Base-by-base conservation (phyloP, 2,113 vertebrate genomes). In the Castor canadensis region DNA sequence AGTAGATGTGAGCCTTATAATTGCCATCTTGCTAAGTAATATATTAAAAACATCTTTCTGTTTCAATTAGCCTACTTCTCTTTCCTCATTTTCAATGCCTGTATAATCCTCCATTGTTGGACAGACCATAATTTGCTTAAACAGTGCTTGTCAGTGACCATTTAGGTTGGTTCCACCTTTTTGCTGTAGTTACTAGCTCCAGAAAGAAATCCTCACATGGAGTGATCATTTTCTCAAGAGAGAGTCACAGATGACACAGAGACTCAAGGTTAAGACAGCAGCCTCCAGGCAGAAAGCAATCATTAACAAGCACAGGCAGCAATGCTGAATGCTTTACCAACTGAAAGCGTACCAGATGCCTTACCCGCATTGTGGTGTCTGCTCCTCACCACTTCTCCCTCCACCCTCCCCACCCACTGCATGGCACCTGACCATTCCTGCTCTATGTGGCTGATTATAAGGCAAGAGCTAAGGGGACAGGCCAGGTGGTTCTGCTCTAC, bases 181-280 rank as follows among this genome's bases (percentile, higher is more conserved):
- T 38, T 40, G 54, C 45, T 28, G 1, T 49, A 47, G 40, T 83
- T 24, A 54, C 32, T 38, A 40, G 40, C 7, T 87, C 77, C 26
- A 71, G 75, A 87, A 76, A 64, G 45, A 84, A 75, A 49, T 84
- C 35, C 91, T 91, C 72, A 81, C 54, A 71, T 32, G 30, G 8
- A 76, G 47, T 5, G 26, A 69, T 47, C 47, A 43, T 75, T 73
- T 88, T 35, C 71, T 71, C 38, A 91, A 49, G 64, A 77, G 32
- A 58, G 28, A 85, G 22, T 77, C 54, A 40, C 0, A 77, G 73
- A 87, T 52, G 1, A 8, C 13, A 9, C 3, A 38, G 43, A 80
- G 32, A n/a, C 38, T 92, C 38, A 56, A 62, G 85, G 71, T 60
- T n/a, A 40, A 93, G 88, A 20, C 13, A 28, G 75, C 11, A 17